A percentile compares a stretch with the other conserved stretches of the same genome.
Conservation (phyloP, 2,797 vertebrate species). For the Manis javanica region DNA sequence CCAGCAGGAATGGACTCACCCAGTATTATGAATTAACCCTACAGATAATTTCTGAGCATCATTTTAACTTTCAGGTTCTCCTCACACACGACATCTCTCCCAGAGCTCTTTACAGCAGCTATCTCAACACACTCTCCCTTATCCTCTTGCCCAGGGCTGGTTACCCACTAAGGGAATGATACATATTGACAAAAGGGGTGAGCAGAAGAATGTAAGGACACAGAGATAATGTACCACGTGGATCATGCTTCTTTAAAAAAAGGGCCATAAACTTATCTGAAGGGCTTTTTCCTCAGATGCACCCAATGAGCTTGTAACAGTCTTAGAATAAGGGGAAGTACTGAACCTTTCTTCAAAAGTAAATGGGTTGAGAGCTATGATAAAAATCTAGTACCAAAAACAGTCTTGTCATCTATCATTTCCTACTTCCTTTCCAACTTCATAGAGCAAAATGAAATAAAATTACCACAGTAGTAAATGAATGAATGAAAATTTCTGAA, state of each 20-base stretch:
- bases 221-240: neutral
- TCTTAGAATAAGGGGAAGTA: neutral
- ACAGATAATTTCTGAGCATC: neutral
- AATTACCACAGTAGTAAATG: neutral
- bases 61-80: neutral
- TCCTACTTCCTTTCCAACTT: neutral
- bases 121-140: neutral
- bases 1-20: neutral
- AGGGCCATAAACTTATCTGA: neutral
- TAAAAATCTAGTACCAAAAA: constrained; percentile 8
- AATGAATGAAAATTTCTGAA: neutral
- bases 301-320: neutral
- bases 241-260: neutral
- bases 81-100: neutral
- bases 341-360: neutral
- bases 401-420: neutral
- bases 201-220: neutral
- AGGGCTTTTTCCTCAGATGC: neutral
- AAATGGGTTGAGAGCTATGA: neutral
- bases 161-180: neutral
- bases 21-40: neutral
- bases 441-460: constrained; percentile 15
- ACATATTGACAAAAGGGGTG: neutral
- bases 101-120: neutral
- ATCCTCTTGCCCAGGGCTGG: neutral